A percentile compares a stretch with the other conserved stretches of the same genome.
Evolutionary conservation across 2,113 vertebrate species (phyloP).

Genomic region (Salminus brasiliensis): DNA sequence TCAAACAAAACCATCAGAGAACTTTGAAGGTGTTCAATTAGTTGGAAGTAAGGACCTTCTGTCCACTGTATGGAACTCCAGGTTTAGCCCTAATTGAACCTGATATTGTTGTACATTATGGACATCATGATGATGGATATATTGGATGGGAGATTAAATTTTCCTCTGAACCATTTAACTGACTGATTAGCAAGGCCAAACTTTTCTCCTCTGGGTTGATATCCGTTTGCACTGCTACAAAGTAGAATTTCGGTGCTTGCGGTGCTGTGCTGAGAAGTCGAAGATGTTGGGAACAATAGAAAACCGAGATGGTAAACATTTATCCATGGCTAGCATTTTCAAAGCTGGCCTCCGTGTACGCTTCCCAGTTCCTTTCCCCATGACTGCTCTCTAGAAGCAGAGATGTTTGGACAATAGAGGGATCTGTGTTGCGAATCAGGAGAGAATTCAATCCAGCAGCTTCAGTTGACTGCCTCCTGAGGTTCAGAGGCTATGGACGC

Average conservation of each 20-base stretch:
- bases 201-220: neutral
- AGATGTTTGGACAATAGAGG: constrained; percentile 51
- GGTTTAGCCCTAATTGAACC: constrained; percentile 45
- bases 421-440: constrained; percentile 46
- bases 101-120: constrained; percentile 1
- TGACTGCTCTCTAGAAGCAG: constrained; percentile 37
- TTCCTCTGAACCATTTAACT: neutral
- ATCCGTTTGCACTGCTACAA: neutral
- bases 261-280: neutral
- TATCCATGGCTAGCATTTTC: neutral
- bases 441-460: constrained; percentile 44
- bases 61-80: constrained; percentile 39
- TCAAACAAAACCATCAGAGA: constrained; percentile 49
- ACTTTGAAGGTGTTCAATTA: constrained; percentile 58
- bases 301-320: constrained; percentile 4
- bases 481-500: constrained; percentile 42
- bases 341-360: constrained; percentile 9
- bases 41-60: constrained; percentile 55
- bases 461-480: constrained; percentile 42
- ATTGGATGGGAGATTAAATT: constrained; percentile 2
- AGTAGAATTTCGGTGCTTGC: neutral
- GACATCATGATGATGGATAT: neutral
- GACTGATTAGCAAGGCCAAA: neutral
- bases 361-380: constrained; percentile 27
- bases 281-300: neutral